A percentile compares a stretch with the other conserved stretches of the same genome.
These are phyloP conservation scores for Lomographa bimaculata DNA, from an alignment of 2,888 invertebrate species.

Conservation along the genomic window DNA sequence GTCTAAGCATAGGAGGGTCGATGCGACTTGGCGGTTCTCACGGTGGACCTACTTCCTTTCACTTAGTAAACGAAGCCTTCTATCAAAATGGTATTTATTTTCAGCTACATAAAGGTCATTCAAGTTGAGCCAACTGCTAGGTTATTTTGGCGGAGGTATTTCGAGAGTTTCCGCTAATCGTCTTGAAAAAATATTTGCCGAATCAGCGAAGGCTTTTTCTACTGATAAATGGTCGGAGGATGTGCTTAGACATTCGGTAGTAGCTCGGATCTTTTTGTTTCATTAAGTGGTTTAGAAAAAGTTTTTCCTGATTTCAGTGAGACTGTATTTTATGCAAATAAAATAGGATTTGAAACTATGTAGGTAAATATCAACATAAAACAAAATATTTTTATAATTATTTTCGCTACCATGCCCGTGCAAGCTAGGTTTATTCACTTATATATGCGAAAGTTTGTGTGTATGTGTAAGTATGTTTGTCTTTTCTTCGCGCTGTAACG, in stretches of 20 bases:
- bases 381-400: too few species aligned
- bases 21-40: constrained; percentile 74
- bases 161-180: constrained; percentile 76
- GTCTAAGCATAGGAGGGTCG: constrained; percentile 77
- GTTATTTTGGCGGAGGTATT: constrained; percentile 61
- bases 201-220: constrained; percentile 67
- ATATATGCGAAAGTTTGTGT: too few species aligned
- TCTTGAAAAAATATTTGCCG: constrained; percentile 80
- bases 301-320: too few species aligned
- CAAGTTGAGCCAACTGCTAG: constrained; percentile 21
- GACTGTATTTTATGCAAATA: too few species aligned
- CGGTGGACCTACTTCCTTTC: constrained; percentile 58
- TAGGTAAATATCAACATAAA: too few species aligned
- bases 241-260: constrained; percentile 62
- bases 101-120: constrained; percentile 19
- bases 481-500: too few species aligned
- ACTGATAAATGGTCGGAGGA: constrained; percentile 75
- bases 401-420: too few species aligned
- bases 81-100: constrained; percentile 37
- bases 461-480: too few species aligned
- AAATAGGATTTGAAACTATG: too few species aligned
- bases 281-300: constrained; percentile 50
- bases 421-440: too few species aligned
- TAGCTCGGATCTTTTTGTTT: constrained; percentile 55
- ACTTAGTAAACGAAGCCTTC: constrained; percentile 24